These are phyloP conservation scores for Conops quadrifasciatus DNA, from an alignment of 2,888 invertebrate species.

Conservation along the genomic window DNA sequence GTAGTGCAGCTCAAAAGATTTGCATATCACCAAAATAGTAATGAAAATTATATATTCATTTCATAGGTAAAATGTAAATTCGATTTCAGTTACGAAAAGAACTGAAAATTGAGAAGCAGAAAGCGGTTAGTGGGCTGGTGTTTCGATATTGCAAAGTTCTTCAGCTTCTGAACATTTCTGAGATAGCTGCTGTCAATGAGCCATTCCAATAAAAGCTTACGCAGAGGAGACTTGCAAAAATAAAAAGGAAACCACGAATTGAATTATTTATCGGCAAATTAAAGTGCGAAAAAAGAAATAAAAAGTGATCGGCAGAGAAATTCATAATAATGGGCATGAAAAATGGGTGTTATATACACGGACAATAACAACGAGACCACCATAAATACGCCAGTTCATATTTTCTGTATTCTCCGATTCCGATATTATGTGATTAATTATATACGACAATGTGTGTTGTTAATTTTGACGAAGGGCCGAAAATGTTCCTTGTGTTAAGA, in stretches of 20 bases:
- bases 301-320: constrained; percentile 4
- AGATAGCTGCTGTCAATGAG: neutral
- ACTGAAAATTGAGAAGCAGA: neutral
- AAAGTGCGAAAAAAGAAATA: constrained; percentile 7
- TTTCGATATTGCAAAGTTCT: neutral
- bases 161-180: neutral
- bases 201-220: neutral
- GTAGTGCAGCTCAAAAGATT: too few relatives aligned
- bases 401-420: constrained; percentile 48
- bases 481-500: constrained; percentile 17
- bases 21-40: constrained; percentile 16
- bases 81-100: constrained; percentile 7
- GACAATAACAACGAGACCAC: constrained; percentile 4
- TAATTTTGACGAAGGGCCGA: constrained; percentile 1
- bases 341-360: constrained; percentile 41
- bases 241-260: neutral
- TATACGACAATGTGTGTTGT: neutral
- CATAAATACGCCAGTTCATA: constrained; percentile 24
- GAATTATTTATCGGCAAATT: neutral
- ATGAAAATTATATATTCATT: constrained; percentile 15
- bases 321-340: constrained; percentile 28
- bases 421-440: constrained; percentile 12
- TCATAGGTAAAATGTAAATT: too few relatives aligned
- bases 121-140: neutral
- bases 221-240: constrained; percentile 3